A percentile compares a stretch with the other conserved stretches of the same genome.
phyloP scores from a whole-genome alignment of 2,888 invertebrate species.

The Alloscopus bannaensis region DNA sequence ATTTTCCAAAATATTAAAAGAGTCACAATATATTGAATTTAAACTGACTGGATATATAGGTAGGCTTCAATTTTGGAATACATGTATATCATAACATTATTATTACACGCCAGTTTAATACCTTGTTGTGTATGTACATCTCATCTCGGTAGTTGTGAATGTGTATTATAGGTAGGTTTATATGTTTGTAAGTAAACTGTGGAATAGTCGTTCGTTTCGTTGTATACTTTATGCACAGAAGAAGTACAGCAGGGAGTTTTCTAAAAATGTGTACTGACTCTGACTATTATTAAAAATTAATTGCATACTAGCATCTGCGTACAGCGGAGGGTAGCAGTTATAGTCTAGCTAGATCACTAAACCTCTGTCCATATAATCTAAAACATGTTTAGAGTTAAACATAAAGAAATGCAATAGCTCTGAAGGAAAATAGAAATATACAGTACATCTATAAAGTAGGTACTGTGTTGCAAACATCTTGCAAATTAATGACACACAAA shows the following conservation, averaged over 20 bases:
- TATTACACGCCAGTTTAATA: background rate
- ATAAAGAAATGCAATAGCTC: background rate
- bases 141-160: too few species aligned
- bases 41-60: too few species aligned
- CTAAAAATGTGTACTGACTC: background rate
- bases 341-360: background rate
- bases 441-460: background rate
- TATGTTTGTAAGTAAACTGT: background rate
- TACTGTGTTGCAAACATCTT: constrained; percentile 6
- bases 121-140: too few species aligned
- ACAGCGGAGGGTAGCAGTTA: background rate
- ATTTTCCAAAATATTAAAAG: background rate
- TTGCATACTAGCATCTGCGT: constrained; percentile 28
- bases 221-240: constrained; percentile 30
- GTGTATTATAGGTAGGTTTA: background rate
- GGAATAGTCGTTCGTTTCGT: constrained; percentile 29
- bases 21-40: too few species aligned
- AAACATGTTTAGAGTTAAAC: background rate
- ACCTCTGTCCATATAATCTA: background rate
- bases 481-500: background rate
- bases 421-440: background rate
- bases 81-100: background rate
- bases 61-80: too few species aligned
- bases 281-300: constrained; percentile 39
- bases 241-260: background rate